phyloP scores from a whole-genome alignment of 2,113 vertebrate genomes.

The Ascaphus truei region DNA sequence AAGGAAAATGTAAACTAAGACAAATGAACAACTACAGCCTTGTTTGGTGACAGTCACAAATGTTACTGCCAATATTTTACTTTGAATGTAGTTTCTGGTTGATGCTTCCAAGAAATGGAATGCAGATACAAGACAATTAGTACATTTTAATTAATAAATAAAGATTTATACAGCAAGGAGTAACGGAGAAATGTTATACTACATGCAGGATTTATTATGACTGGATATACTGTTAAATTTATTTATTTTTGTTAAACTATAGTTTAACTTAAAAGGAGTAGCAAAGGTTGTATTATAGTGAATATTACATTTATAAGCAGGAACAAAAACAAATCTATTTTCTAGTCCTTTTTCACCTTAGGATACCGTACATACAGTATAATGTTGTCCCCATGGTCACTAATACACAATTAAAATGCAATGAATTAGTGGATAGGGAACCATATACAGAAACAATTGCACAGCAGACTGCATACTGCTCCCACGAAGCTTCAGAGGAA shows the following conservation, averaged over 20 bases:
- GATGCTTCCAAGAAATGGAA: background rate
- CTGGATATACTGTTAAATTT: constrained; percentile 12
- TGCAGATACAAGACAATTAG: background rate
- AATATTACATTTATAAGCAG: constrained; percentile 13
- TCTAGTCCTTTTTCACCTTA: constrained; percentile 2
- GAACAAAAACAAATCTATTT: constrained; percentile 13
- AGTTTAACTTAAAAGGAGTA: background rate
- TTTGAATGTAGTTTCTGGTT: background rate
- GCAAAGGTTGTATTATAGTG: constrained; percentile 14
- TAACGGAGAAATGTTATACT: background rate
- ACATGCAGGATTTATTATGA: background rate
- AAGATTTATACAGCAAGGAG: background rate
- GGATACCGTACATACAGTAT: constrained; percentile 15
- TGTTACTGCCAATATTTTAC: background rate
- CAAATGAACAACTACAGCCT: too few relatives aligned
- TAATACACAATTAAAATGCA: constrained; percentile 32
- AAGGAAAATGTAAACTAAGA: too few relatives aligned
- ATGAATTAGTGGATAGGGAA: constrained; percentile 30
- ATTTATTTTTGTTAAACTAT: constrained; percentile 1
- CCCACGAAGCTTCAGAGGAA: constrained; percentile 18
- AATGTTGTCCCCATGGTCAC: constrained; percentile 15
- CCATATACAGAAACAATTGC: constrained; percentile 26
- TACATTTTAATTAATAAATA: background rate
- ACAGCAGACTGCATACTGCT: constrained; percentile 22
- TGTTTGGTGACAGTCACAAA: background rate